Evolutionary conservation across 2,888 invertebrate species (phyloP).

Genomic region (Aphodius sticticus): DNA sequence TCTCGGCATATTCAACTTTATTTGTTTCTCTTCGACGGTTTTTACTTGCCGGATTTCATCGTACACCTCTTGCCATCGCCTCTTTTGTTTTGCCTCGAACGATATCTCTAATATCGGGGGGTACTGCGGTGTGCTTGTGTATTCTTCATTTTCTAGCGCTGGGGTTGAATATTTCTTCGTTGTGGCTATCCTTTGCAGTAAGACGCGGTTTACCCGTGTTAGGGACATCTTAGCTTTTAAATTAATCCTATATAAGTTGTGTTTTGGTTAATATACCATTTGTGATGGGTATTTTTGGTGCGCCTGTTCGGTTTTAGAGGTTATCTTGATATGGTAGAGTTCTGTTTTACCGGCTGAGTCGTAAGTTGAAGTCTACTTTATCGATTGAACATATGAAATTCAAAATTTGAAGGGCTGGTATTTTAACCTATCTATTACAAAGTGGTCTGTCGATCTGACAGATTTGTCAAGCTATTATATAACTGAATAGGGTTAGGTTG

Average conservation of each 20-base stretch:
- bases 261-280: background rate
- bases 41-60: conserved; percentile 69
- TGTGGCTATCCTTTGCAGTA: conserved; percentile 12
- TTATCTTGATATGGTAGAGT: background rate
- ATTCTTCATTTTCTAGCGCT: conserved; percentile 49
- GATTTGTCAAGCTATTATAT: background rate
- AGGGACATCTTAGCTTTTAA: conserved; percentile 12
- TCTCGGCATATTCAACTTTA: conserved; percentile 82
- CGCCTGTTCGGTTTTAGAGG: background rate
- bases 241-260: background rate
- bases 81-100: conserved; percentile 60
- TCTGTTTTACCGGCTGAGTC: background rate
- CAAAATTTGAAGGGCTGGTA: too few species aligned
- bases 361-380: background rate
- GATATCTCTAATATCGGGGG: conserved; percentile 73
- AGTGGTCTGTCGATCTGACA: background rate
- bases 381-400: background rate
- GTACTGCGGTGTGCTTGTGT: conserved; percentile 60
- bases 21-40: conserved; percentile 85
- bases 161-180: conserved; percentile 32
- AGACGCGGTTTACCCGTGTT: conserved; percentile 12
- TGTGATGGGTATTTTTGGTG: background rate
- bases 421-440: background rate
- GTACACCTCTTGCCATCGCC: conserved; percentile 60
- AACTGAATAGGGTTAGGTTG: background rate